Percentiles rank a stretch among this genome's conserved stretches.
phyloP scores from a whole-genome alignment of 2,888 invertebrate species.

The Vandiemenella viatica region DNA sequence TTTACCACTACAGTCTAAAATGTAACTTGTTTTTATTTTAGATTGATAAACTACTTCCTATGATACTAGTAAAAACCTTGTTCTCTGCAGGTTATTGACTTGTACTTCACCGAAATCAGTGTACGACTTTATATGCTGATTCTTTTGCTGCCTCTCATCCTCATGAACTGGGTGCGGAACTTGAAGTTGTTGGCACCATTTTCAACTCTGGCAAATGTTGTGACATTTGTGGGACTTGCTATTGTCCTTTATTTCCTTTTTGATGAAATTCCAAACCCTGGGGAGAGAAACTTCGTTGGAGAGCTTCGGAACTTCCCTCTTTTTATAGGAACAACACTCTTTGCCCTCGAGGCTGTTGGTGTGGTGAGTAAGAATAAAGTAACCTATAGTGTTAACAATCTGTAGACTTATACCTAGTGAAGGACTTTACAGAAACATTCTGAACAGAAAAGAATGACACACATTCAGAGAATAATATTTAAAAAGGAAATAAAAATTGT shows the following conservation, averaged over 20 bases:
- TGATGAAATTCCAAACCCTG: constrained; percentile 40
- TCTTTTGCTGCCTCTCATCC: constrained; percentile 51
- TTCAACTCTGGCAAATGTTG: constrained; percentile 67
- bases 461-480: no score
- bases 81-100: constrained; percentile 28
- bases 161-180: constrained; percentile 56
- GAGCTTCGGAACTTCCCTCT: constrained; percentile 46
- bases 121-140: constrained; percentile 54
- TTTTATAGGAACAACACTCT: constrained; percentile 80
- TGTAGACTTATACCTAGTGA: no score
- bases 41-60: no score
- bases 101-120: constrained; percentile 29
- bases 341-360: constrained; percentile 72
- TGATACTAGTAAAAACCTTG: constrained; percentile 17
- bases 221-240: constrained; percentile 60
- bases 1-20: no score
- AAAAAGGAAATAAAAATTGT: no score
- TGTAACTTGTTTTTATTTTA: no score
- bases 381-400: no score
- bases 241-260: constrained; percentile 60
- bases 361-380: constrained; percentile 41
- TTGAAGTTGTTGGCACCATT: constrained; percentile 69
- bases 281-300: constrained; percentile 33
- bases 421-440: no score
- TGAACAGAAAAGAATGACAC: no score